Evolutionary conservation across 2,888 invertebrate species (phyloP), one percentile per base, ranked within the genome.

Genomic region (Drosophila suboccidentalis): DNA sequence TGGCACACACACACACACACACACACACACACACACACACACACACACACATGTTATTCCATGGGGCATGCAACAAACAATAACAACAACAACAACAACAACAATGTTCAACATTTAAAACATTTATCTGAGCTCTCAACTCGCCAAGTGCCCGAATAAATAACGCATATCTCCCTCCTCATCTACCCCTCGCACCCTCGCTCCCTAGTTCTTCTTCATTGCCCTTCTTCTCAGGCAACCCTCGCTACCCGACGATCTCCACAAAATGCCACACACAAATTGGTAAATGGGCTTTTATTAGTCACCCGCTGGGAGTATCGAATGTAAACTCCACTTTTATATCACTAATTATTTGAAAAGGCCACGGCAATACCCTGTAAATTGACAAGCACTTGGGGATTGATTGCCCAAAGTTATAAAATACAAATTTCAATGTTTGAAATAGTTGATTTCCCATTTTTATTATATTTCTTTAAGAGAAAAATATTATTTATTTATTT

Each of bases 51-150:
- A 58, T 26, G 26, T 26, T 17, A 59, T 55, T 57, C 49, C 57
- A 43, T 39, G 58, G 63, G 49, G 50, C 51, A 47, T 57, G 46
- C 66, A 43, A 57, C 41, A 62, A 9, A 46, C 55, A 59, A 60
- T 57, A 26, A n/a, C 36, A n/a, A 19, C 44, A 41, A 41, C 32
- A 17, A 17, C 34, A 51, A 46, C 63, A 63, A 38, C 38, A 58
- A 64, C 62, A 60, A 64, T 67, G 63, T 55, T 61, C 41, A 58
- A 65, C 69, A 74, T 75, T 78, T 72, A 57, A 57, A 71, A 66
- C 70, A 81, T 81, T 80, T 88, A 86, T 82, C 72, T 79, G 80
- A 64, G 63, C 72, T 73, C 72, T 73, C 71, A 71, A 62, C 67
- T 66, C 50, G 19, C 1, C 64, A 26, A 68, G 66, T 75, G 63